Conservation (phyloP, 64 coral and sea anemone species). For the Platygyra sinensis region DNA sequence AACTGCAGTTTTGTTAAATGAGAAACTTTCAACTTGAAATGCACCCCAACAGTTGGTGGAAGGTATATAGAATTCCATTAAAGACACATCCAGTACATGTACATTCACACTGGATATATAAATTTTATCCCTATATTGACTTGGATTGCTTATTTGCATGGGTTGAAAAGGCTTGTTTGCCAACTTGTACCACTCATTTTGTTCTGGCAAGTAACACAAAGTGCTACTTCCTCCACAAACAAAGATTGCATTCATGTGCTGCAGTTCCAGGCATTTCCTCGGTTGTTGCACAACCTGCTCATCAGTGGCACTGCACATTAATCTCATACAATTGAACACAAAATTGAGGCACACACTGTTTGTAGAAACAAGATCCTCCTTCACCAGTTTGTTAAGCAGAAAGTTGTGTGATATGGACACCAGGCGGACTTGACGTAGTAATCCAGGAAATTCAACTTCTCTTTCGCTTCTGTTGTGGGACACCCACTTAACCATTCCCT, state of each 20-base stretch:
- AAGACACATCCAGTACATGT: neutral
- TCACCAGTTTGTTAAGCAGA: neutral
- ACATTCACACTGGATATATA: neutral
- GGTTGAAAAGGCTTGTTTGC: neutral
- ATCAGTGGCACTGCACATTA: neutral
- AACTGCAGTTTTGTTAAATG: neutral
- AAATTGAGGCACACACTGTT: constrained; percentile 1
- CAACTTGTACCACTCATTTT: neutral
- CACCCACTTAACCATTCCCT: neutral
- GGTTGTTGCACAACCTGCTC: neutral
- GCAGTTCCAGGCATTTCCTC: neutral
- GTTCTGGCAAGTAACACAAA: neutral
- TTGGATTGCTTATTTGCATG: neutral
- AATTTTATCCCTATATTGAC: neutral
- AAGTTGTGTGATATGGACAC: neutral
- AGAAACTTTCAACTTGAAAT: neutral
- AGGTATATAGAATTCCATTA: neutral
- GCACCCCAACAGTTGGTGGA: neutral
- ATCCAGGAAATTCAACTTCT: neutral
- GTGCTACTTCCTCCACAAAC: neutral
- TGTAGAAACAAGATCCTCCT: neutral
- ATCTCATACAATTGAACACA: neutral
- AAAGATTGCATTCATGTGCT: neutral
- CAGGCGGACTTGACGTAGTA: neutral
- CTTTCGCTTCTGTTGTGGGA: neutral